Evolutionary conservation across 2,888 invertebrate species (phyloP).

Genomic region (Mystacides longicornis): DNA sequence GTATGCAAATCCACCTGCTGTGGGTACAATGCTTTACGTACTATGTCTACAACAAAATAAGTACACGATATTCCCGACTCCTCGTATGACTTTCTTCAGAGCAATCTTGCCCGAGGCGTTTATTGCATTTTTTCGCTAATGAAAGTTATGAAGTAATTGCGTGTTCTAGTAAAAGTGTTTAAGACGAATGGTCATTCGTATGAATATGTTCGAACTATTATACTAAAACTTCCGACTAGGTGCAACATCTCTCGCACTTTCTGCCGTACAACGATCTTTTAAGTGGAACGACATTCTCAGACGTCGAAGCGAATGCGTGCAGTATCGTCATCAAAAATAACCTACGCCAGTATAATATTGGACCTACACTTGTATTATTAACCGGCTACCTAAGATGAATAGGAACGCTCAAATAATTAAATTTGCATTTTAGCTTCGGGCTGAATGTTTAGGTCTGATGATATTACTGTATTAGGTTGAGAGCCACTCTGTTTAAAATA

Average conservation of each 20-base stretch:
- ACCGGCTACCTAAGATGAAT: too few species aligned
- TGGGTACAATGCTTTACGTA: too few species aligned
- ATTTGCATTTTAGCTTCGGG: neutral
- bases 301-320: neutral
- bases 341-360: conserved; percentile 4
- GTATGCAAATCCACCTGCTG: too few species aligned
- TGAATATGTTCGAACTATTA: neutral
- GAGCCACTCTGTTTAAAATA: too few species aligned
- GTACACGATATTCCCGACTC: neutral
- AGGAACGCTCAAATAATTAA: neutral
- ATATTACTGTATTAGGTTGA: too few species aligned
- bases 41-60: too few species aligned
- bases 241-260: neutral
- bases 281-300: conserved; percentile 2
- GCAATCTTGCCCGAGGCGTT: neutral
- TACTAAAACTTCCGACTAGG: neutral
- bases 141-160: neutral
- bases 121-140: neutral
- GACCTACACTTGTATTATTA: too few species aligned
- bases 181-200: neutral
- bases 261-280: neutral
- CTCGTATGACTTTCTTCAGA: neutral
- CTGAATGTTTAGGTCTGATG: too few species aligned
- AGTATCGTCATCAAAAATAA: conserved; percentile 2
- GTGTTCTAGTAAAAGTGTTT: neutral